Percentiles rank a stretch among this genome's conserved stretches.
These are phyloP conservation scores for Tachypleus tridentatus DNA, from an alignment of 1,140 invertebrate species.

Conservation along the genomic window DNA sequence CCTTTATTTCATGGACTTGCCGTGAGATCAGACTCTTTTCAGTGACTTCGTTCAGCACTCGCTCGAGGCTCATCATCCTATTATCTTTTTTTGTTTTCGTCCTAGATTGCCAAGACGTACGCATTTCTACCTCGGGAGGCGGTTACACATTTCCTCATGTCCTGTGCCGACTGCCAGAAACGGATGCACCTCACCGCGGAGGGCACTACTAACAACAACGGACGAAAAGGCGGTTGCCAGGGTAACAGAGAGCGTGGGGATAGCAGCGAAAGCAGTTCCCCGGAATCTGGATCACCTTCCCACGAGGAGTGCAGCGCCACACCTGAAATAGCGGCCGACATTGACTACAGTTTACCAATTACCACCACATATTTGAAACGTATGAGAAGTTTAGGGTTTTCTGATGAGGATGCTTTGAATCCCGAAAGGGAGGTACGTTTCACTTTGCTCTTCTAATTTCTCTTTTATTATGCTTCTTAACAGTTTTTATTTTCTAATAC, in stretches of 20 bases:
- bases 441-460: no score
- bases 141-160: constrained; percentile 83
- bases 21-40: neutral
- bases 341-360: constrained; percentile 69
- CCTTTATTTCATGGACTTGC: neutral
- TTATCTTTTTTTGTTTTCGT: constrained; percentile 11
- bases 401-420: constrained; percentile 9
- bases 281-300: no score
- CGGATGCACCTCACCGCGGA: constrained; percentile 51
- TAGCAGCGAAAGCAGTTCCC: no score
- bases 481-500: no score
- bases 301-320: no score
- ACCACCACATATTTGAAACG: constrained; percentile 74
- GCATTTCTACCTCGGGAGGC: constrained; percentile 88
- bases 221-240: neutral
- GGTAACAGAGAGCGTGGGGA: neutral
- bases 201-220: constrained; percentile 4
- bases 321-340: constrained; percentile 27
- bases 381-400: constrained; percentile 25
- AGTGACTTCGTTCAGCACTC: neutral
- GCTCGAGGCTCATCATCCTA: neutral
- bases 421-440: no score
- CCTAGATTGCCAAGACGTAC: constrained; percentile 87
- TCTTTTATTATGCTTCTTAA: no score
- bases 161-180: constrained; percentile 84